A percentile compares a stretch with the other conserved stretches of the same genome.
Conservation (phyloP, 2,113 vertebrate species). For the Ancistrus triradiatus region DNA sequence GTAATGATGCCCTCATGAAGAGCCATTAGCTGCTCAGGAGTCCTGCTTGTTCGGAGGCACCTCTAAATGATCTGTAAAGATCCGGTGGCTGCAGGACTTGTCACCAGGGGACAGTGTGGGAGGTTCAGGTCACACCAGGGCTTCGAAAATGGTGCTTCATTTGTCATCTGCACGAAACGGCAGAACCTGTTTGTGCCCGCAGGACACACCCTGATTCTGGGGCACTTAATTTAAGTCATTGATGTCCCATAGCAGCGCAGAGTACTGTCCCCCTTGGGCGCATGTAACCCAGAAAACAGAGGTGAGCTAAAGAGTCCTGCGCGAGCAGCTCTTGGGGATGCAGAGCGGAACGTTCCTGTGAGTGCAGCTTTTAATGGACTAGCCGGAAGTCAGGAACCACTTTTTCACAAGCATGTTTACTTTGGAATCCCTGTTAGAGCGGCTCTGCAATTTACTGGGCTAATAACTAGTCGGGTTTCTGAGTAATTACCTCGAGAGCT, state of each 20-base stretch:
- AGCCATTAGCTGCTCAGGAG: slow-evolving; percentile 68
- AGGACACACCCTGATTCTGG: slow-evolving; percentile 43
- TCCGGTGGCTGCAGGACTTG: slow-evolving; percentile 46
- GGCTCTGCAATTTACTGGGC: no score
- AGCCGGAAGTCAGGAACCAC: slow-evolving; percentile 49
- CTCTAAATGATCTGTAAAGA: slow-evolving; percentile 66
- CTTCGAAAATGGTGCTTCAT: slow-evolving; percentile 68
- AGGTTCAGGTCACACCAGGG: slow-evolving; percentile 54
- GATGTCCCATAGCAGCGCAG: slow-evolving; percentile 49
- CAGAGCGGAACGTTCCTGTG: slow-evolving; percentile 56
- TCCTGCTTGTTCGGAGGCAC: slow-evolving; percentile 59
- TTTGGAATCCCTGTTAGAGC: no score
- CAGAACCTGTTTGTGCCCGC: slow-evolving; percentile 39
- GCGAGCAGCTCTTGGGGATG: slow-evolving; percentile 44
- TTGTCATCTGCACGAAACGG: slow-evolving; percentile 61
- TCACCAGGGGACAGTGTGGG: slow-evolving; percentile 42
- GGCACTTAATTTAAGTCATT: slow-evolving; percentile 60
- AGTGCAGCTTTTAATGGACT: slow-evolving; percentile 13
- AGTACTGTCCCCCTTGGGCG: slow-evolving; percentile 49
- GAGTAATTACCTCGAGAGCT: no score
- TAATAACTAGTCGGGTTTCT: no score
- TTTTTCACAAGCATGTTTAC: no score
- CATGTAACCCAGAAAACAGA: slow-evolving; percentile 59
- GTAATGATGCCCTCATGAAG: slow-evolving; percentile 57
- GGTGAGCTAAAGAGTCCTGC: slow-evolving; percentile 60